Evolutionary conservation across 2,797 vertebrate species (phyloP).

Genomic region (Lagodon rhomboides): DNA sequence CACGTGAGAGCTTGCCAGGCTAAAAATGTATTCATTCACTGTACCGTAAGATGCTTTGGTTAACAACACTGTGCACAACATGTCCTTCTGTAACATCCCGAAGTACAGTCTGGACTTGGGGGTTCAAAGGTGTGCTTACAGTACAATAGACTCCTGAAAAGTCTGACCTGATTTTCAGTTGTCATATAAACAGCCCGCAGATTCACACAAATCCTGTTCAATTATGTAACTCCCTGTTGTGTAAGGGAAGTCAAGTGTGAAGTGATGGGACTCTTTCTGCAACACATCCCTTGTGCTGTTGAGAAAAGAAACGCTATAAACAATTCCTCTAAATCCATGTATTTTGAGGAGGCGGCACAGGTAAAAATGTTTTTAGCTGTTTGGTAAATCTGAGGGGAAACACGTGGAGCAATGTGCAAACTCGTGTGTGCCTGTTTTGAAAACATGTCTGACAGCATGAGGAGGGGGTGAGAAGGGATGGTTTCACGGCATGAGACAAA

Average conservation of each 20-base stretch:
- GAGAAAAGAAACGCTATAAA: conserved; percentile 35
- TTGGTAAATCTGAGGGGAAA: not conserved
- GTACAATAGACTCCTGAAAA: conserved; percentile 56
- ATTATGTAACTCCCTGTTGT: conserved; percentile 77
- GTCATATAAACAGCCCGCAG: conserved; percentile 76
- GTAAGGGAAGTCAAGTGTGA: conserved; percentile 65
- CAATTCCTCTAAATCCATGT: conserved; percentile 8
- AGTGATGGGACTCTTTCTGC: conserved; percentile 25
- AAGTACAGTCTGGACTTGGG: not conserved
- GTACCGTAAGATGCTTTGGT: not conserved
- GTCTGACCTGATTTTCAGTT: conserved; percentile 78
- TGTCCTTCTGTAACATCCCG: not conserved
- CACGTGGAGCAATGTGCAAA: not conserved
- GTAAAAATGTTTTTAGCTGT: not conserved
- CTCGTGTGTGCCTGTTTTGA: not conserved
- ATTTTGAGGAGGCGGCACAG: not conserved
- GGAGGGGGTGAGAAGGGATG: conserved; percentile 5
- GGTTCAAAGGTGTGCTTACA: conserved; percentile 64
- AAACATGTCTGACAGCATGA: conserved; percentile 3
- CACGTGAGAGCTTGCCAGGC: conserved; percentile 3
- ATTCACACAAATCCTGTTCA: conserved; percentile 55
- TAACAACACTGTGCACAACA: not conserved
- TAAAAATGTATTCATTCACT: conserved; percentile 29
- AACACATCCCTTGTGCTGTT: conserved; percentile 30
- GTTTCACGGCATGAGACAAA: conserved; percentile 35